A percentile compares a stretch with the other conserved stretches of the same genome.
phyloP scores from a whole-genome alignment of 30 jellyfish, hydroid and myxozoan genomes.

The Sanderia malayensis region DNA sequence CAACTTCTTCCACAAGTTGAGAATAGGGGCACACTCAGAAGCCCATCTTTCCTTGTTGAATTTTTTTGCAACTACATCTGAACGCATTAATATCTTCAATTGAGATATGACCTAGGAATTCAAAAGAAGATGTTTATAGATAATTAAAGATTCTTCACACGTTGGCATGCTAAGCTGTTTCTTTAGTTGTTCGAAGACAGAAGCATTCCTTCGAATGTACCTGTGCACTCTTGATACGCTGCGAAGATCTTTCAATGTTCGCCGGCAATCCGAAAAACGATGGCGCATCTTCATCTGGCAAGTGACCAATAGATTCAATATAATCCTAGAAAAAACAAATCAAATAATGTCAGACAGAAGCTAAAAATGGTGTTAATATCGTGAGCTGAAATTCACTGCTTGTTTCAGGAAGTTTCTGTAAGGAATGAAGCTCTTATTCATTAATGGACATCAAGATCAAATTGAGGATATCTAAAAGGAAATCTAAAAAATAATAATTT shows the following conservation, averaged over 20 bases:
- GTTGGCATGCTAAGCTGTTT: too few species aligned
- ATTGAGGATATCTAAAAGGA: too few species aligned
- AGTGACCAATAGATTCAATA: conserved; percentile 41
- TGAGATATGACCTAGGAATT: conserved; percentile 74
- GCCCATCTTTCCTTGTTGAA: conserved; percentile 98
- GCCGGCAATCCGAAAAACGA: conserved; percentile 86
- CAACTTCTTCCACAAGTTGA: conserved; percentile 88
- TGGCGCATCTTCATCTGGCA: conserved; percentile 96
- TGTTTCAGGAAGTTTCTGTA: too few species aligned
- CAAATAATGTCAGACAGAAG: too few species aligned
- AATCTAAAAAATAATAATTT: too few species aligned
- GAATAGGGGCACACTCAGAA: conserved; percentile 88
- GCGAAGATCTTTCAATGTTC: conserved; percentile 91
- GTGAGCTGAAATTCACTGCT: too few species aligned
- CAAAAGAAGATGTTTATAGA: neutral
- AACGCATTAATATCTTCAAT: conserved; percentile 80
- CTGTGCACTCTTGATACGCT: conserved; percentile 81
- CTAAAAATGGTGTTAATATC: too few species aligned
- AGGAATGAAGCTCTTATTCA: too few species aligned
- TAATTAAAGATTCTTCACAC: too few species aligned
- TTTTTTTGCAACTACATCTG: conserved; percentile 73
- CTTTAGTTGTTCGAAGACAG: too few species aligned
- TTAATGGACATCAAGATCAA: too few species aligned
- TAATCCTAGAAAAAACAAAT: conserved; percentile 80
- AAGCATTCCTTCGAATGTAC: too few species aligned